Evolutionary conservation across 2,888 invertebrate species (phyloP), one percentile per base, ranked within the genome.

Genomic region (Noctua janthina): DNA sequence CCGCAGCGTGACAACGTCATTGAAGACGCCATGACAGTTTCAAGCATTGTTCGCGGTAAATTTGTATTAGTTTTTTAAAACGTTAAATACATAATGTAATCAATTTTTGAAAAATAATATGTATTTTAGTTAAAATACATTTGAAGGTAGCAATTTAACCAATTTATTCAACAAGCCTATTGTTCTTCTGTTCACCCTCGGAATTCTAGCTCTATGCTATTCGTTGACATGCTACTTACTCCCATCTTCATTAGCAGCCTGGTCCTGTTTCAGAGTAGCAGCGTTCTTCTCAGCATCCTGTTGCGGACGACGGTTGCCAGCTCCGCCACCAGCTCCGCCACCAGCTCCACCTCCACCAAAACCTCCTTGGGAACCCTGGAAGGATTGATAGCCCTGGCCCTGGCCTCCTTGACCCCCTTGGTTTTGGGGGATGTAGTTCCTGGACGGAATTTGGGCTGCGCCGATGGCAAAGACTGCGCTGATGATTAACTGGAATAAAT

Each of bases 211-310:
- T 66, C 10, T 64, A 35, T 35, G 64, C 64, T 35, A 17, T 17
- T 17, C 1, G 3, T 35, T 64, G 64, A 17, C 23, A n/a, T 3
- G 3, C 0, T 15, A 74, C 82, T 92, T 84, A 92, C 93, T 92
- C 83, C 96, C 95, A 84, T 92, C 92, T 79, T 96, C 95, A 71
- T 89, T 92, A 43, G 94, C 91, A 56, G 88, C 94, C 71, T 95
- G 95, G 8, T 94, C 94, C 71, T 93, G 93, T 83, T 93, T 95
- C 76, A 96, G 62, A 39, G 95, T 92, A 43, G 88, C 93, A 29
- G 96, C 94, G 78, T 94, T 94, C 81, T 93, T 94, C 77, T 96
- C 96, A 11, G 82, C 85, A 5, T 91, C 91, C 79, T 95, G 95
- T 81, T 96, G 96, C 0, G 94, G 90, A 20, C 95, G 90, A 69